These are phyloP conservation scores for Chaenodraco wilsoni DNA, from an alignment of 2,797 vertebrate genomes.

Conservation along the genomic window DNA sequence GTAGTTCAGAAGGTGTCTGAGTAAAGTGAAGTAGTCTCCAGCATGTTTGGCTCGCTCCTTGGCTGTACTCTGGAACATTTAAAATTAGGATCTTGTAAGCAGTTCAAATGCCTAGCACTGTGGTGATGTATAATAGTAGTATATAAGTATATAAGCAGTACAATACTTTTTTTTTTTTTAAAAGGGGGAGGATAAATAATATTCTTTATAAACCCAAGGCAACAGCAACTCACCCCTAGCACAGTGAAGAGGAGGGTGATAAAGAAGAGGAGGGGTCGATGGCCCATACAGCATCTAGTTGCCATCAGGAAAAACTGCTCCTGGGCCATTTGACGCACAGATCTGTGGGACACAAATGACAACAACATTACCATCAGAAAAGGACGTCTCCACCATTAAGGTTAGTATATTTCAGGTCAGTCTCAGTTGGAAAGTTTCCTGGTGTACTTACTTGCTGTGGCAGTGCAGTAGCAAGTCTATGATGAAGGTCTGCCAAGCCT, in stretches of 20 bases:
- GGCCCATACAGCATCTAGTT: conserved; percentile 98
- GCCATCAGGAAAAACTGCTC: conserved; percentile 99
- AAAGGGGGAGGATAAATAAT: too few relatives aligned
- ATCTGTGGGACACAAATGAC: conserved; percentile 79
- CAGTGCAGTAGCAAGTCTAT: conserved; percentile 98
- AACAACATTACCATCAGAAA: conserved; percentile 15
- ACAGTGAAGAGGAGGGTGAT: conserved; percentile 99
- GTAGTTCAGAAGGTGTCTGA: conserved; percentile 97
- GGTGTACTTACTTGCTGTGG: conserved; percentile 92
- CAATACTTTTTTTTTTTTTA: too few relatives aligned
- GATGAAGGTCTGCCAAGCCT: conserved; percentile 99
- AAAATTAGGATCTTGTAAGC: conserved; percentile 12
- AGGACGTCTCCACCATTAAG: background rate
- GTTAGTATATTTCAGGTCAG: background rate
- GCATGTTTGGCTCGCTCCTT: conserved; percentile 97
- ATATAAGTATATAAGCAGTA: background rate
- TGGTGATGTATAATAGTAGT: background rate
- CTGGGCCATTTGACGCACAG: conserved; percentile 98
- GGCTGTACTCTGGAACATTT: conserved; percentile 90
- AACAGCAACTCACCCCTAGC: conserved; percentile 90
- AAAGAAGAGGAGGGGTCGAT: conserved; percentile 97
- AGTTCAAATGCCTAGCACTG: background rate
- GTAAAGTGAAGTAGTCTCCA: conserved; percentile 96
- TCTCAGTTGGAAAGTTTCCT: background rate
- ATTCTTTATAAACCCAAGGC: background rate